phyloP scores from a whole-genome alignment of 2,113 vertebrate genomes.

The Trogon surrucura region DNA sequence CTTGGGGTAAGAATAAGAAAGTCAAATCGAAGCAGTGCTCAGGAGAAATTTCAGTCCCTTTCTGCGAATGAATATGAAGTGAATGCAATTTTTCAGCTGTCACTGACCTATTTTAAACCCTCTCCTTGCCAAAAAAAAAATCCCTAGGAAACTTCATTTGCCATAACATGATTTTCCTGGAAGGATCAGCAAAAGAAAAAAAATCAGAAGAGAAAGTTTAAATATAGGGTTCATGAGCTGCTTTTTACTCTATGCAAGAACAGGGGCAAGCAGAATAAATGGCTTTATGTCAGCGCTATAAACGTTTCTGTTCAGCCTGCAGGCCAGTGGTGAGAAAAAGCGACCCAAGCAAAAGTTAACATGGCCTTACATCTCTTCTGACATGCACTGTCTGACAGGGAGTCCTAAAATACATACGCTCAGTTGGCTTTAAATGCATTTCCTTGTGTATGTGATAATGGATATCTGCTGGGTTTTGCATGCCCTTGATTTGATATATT shows the following conservation, averaged over 20 bases:
- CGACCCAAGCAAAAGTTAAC: constrained; percentile 6
- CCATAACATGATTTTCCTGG: constrained; percentile 31
- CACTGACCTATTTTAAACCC: constrained; percentile 46
- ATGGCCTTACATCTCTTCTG: not conserved
- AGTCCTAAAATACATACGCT: constrained; percentile 12
- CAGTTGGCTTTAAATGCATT: not conserved
- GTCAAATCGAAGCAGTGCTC: constrained; percentile 1
- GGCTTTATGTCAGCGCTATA: not conserved
- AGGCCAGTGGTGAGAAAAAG: not conserved
- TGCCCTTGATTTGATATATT: not conserved
- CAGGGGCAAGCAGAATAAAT: not conserved
- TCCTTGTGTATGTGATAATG: not conserved
- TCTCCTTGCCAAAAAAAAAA: not conserved
- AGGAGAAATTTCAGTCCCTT: constrained; percentile 34
- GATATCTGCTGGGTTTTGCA: not conserved
- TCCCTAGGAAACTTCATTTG: constrained; percentile 4
- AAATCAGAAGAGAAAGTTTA: not conserved
- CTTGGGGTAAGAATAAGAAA: not conserved
- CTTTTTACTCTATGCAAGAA: not conserved
- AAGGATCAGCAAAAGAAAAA: not conserved
- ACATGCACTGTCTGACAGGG: not conserved
- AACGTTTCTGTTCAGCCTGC: not conserved
- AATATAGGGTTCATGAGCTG: not conserved
- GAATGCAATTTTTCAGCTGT: constrained; percentile 37
- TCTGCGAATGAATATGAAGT: not conserved